Percentiles rank a stretch among this genome's conserved stretches.
Conservation (phyloP, 2,888 invertebrate species). For the Nymphalis urticae region DNA sequence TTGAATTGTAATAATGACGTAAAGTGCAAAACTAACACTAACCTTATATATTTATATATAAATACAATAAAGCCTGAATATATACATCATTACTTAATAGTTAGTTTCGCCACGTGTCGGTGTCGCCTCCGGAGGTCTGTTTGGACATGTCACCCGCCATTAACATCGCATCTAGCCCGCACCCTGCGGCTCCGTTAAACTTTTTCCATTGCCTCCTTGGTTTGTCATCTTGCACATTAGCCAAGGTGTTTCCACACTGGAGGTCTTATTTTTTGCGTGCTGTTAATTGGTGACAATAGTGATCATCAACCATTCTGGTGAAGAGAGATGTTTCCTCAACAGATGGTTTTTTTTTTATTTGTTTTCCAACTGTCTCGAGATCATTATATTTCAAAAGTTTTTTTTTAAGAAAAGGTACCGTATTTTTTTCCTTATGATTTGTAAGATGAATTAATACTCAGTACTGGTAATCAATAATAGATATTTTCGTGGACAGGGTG, state of each 20-base stretch:
- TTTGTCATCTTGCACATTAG: conserved; percentile 78
- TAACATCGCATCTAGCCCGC: conserved; percentile 47
- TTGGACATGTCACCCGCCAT: conserved; percentile 66
- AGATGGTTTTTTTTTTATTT: conserved; percentile 52
- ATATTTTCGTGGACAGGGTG: no score
- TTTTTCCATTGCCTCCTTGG: conserved; percentile 56
- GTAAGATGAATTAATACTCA: no score
- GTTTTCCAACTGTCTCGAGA: conserved; percentile 20
- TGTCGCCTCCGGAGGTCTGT: conserved; percentile 64
- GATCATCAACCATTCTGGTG: conserved; percentile 68
- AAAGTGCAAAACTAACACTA: no score
- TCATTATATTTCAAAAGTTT: conserved; percentile 3
- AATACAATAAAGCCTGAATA: no score
- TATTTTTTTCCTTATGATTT: no score
- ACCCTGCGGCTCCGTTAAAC: conserved; percentile 67
- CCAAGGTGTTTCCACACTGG: conserved; percentile 73
- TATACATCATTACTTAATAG: background rate
- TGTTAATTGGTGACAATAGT: conserved; percentile 80
- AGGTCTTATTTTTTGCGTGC: conserved; percentile 69
- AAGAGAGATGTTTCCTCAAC: conserved; percentile 76
- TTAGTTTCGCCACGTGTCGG: conserved; percentile 51
- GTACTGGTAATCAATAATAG: no score
- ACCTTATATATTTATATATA: no score
- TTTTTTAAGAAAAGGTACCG: background rate
- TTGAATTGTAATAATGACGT: no score